Percentiles rank a stretch among this genome's conserved stretches.
phyloP scores from a whole-genome alignment of 2,888 invertebrate species.

The Drosophila fungiperda region DNA sequence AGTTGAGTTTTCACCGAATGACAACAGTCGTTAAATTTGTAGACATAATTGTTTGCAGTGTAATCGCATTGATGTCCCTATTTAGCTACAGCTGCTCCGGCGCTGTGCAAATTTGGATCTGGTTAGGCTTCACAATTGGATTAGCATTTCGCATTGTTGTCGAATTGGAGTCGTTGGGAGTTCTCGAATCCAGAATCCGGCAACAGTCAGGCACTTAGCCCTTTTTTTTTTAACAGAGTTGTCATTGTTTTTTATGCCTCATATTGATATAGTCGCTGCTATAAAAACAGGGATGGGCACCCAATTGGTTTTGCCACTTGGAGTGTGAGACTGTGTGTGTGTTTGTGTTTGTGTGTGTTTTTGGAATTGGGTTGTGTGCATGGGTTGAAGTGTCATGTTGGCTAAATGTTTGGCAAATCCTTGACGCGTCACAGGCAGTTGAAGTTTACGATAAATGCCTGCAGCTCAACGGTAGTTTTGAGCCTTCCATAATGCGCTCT shows the following conservation, averaged over 20 bases:
- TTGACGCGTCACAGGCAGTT: slow-evolving; percentile 77
- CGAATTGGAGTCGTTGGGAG: background rate
- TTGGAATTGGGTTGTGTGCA: background rate
- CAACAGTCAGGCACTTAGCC: slow-evolving; percentile 5
- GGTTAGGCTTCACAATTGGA: slow-evolving; percentile 65
- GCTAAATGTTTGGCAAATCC: slow-evolving; percentile 80
- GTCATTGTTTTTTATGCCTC: slow-evolving; percentile 74
- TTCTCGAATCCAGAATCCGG: background rate
- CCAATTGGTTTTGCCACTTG: background rate
- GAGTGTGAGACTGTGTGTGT: background rate
- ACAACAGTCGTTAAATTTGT: background rate
- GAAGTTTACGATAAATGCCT: slow-evolving; percentile 81
- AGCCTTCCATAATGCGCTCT: slow-evolving; percentile 61
- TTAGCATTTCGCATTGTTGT: slow-evolving; percentile 66
- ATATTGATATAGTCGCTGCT: slow-evolving; percentile 55
- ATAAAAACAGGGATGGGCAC: slow-evolving; percentile 6
- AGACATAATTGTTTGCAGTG: slow-evolving; percentile 21
- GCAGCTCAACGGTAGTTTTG: slow-evolving; percentile 63
- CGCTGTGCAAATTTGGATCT: slow-evolving; percentile 41
- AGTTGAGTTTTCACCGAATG: background rate
- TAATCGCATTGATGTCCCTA: slow-evolving; percentile 40
- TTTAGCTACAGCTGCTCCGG: slow-evolving; percentile 43
- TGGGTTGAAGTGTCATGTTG: slow-evolving; percentile 74
- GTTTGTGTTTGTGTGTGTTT: background rate
- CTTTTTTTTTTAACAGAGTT: slow-evolving; percentile 52